Base-by-base conservation (phyloP, 2,113 vertebrate genomes). In the Dermatemys mawii region DNA sequence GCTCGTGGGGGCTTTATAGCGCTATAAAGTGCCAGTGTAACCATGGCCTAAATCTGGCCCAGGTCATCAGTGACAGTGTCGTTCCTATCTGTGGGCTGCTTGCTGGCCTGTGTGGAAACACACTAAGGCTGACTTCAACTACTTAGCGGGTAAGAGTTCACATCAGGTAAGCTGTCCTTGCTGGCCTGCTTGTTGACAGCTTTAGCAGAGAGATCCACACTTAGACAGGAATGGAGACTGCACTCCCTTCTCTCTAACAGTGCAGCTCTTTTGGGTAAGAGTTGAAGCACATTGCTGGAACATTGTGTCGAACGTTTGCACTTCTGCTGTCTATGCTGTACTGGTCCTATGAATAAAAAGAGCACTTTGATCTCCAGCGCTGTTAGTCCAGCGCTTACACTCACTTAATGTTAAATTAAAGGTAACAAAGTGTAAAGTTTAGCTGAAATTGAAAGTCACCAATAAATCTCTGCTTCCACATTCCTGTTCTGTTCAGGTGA, bases 41-140 rank as follows among this genome's bases (percentile, higher is more conserved):
- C n/a, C n/a, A n/a, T n/a, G n/a, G n/a, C n/a, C n/a, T 50, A 22
- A 78, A 55, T 78, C 29, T 87, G 3, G 1, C 76, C 22, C 4
- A 46, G 50, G 27, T 50, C 44, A 32, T 50, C 78, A 78, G 48
- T 38, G 78, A 44, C 85, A n/a, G 44, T 27, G 81, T 46, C 12
- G 81, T 84, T 88, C 57, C 3, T 6, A 49, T 53, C 12, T 14
- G 6, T 1, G 63, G 35, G 35, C 60, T 87, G 1, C 46, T 1
- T 55, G 4, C 1, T 0, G 67, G 5, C 41, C 48, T 81, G 11
- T 12, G 0, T 57, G 27, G 60, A 35, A n/a, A n/a, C 16, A 35
- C 14, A 32, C 54, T 21, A 8, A 2, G 2, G 12, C 21, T 90
- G 13, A 12, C 7, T 93, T 7, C 14, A 32, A 6, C 84, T 92